phyloP scores from a whole-genome alignment of 2,888 invertebrate species.

The Diaphora mendica region DNA sequence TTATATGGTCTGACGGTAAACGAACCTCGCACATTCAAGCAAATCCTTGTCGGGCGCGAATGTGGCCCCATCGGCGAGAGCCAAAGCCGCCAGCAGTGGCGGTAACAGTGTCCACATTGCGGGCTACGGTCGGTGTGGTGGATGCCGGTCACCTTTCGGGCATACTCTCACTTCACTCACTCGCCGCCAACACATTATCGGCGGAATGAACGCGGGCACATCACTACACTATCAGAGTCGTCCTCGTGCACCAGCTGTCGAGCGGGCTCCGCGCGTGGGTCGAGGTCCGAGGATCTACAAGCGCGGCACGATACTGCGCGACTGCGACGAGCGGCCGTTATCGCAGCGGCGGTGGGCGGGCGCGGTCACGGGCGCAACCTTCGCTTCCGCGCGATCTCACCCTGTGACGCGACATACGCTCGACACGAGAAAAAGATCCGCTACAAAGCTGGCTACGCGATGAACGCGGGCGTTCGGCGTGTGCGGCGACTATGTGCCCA shows the following conservation, averaged over 20 bases:
- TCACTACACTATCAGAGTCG: conserved; percentile 66
- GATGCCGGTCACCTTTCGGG: conserved; percentile 68
- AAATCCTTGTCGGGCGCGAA: conserved; percentile 78
- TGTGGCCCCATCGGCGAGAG: conserved; percentile 73
- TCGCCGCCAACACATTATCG: conserved; percentile 76
- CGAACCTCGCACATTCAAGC: conserved; percentile 84
- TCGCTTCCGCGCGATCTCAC: conserved; percentile 79
- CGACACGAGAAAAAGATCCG: conserved; percentile 53
- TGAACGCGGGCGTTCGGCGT: conserved; percentile 49
- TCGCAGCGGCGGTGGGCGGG: conserved; percentile 71
- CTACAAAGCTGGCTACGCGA: conserved; percentile 65
- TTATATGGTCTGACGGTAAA: conserved; percentile 35
- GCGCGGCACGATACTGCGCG: conserved; percentile 80
- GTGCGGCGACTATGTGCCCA: conserved; percentile 51
- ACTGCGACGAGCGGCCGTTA: conserved; percentile 61
- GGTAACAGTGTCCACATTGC: conserved; percentile 77
- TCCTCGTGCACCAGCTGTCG: conserved; percentile 51
- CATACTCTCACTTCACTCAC: conserved; percentile 76
- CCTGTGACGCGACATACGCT: conserved; percentile 68
- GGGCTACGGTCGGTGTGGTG: conserved; percentile 71
- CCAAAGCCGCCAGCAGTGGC: conserved; percentile 72
- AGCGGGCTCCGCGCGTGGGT: conserved; percentile 52
- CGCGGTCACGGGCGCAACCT: conserved; percentile 86
- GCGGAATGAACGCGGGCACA: conserved; percentile 67
- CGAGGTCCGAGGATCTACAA: conserved; percentile 78